Conservation (phyloP, 2,888 invertebrate species). For the Strigamia maritima region DNA sequence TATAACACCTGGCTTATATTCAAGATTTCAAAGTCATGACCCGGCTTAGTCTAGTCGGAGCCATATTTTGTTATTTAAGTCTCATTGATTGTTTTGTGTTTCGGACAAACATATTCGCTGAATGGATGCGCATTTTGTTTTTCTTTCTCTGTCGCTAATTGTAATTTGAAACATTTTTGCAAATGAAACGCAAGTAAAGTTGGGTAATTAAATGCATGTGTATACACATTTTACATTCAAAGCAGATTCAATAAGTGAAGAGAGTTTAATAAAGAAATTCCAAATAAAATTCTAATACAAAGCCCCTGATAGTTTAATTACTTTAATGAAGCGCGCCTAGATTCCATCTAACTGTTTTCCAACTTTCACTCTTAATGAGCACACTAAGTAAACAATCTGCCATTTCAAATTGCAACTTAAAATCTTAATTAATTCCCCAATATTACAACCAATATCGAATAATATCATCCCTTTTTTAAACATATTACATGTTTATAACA, state of each 20-base stretch:
- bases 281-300: constrained; percentile 18
- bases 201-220: constrained; percentile 17
- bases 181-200: neutral
- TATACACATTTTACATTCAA: neutral
- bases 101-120: neutral
- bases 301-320: constrained; percentile 23
- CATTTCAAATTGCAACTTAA: neutral
- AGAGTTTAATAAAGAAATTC: constrained; percentile 1
- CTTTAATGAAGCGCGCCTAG: constrained; percentile 1
- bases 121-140: neutral
- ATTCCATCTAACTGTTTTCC: constrained; percentile 23
- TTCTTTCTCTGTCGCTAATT: neutral
- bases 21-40: no score
- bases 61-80: no score
- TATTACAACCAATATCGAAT: neutral
- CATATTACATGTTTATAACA: no score
- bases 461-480: no score
- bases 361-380: constrained; percentile 18
- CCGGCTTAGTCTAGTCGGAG: no score
- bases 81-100: neutral
- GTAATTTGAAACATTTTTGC: neutral
- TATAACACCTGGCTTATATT: no score
- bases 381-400: constrained; percentile 26
- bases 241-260: neutral
- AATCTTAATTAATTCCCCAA: constrained; percentile 7